Percentiles rank a stretch among this genome's conserved stretches.
phyloP scores from a whole-genome alignment of 2,888 invertebrate species.

The Parthenolecanium corni region DNA sequence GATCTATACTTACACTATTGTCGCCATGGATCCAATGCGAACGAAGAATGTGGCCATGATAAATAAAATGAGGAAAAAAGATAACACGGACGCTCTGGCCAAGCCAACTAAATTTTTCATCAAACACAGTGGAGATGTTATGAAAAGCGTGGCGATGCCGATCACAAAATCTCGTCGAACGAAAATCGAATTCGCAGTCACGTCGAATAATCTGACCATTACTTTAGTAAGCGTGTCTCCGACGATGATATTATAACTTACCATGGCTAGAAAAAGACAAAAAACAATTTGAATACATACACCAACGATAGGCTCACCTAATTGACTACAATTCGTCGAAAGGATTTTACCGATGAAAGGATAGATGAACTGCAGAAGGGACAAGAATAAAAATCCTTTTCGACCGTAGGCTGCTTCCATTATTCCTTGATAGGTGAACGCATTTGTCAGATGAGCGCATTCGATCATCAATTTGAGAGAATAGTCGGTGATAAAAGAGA shows the following conservation, averaged over 20 bases:
- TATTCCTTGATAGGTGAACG: constrained; percentile 65
- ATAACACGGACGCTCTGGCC: constrained; percentile 55
- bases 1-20: constrained; percentile 55
- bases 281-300: not conserved
- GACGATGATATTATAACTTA: constrained; percentile 76
- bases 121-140: constrained; percentile 67
- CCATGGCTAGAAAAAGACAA: constrained; percentile 57
- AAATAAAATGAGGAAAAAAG: constrained; percentile 58
- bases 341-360: constrained; percentile 61
- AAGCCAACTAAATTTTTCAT: constrained; percentile 61
- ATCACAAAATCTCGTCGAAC: constrained; percentile 57
- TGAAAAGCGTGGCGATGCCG: constrained; percentile 55
- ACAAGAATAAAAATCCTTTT: constrained; percentile 62
- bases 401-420: constrained; percentile 71
- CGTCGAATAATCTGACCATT: constrained; percentile 54
- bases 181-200: constrained; percentile 45
- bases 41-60: constrained; percentile 56
- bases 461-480: constrained; percentile 66
- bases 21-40: constrained; percentile 47
- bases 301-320: not conserved
- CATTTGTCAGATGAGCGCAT: constrained; percentile 61
- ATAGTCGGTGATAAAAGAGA: constrained; percentile 68
- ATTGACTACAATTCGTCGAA: not conserved
- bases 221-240: constrained; percentile 77
- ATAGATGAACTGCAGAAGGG: constrained; percentile 66